phyloP scores from a whole-genome alignment of 2,113 vertebrate genomes.

The Marmota flaviventris region DNA sequence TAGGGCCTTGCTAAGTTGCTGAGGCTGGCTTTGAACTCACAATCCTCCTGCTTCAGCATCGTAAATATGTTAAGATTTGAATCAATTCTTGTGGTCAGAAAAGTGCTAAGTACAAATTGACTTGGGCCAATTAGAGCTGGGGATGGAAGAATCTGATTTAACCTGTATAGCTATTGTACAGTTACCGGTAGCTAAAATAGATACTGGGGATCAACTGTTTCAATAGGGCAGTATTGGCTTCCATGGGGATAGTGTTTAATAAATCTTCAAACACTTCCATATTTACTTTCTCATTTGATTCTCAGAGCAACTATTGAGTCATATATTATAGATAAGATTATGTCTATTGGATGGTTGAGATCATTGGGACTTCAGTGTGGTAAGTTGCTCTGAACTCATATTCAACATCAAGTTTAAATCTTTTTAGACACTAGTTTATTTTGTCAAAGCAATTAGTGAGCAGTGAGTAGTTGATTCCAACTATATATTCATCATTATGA shows the following conservation, averaged over 20 bases:
- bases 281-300: not conserved
- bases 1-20: no score
- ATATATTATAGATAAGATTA: not conserved
- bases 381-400: not conserved
- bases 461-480: not conserved
- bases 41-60: no score
- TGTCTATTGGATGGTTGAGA: not conserved
- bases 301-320: not conserved
- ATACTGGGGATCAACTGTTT: not conserved
- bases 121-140: not conserved
- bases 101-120: not conserved
- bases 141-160: not conserved
- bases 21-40: no score
- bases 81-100: not conserved
- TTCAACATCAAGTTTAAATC: not conserved
- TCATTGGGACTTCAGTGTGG: not conserved
- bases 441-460: slow-evolving; percentile 5
- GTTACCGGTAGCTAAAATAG: not conserved
- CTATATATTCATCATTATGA: not conserved
- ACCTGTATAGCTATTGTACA: not conserved
- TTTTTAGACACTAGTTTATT: not conserved
- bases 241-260: not conserved
- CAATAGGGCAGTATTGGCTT: not conserved
- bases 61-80: not conserved
- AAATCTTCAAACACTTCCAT: not conserved